These are phyloP conservation scores for Ostrea denselamellosa DNA, from an alignment of 1,140 invertebrate genomes.

Conservation along the genomic window DNA sequence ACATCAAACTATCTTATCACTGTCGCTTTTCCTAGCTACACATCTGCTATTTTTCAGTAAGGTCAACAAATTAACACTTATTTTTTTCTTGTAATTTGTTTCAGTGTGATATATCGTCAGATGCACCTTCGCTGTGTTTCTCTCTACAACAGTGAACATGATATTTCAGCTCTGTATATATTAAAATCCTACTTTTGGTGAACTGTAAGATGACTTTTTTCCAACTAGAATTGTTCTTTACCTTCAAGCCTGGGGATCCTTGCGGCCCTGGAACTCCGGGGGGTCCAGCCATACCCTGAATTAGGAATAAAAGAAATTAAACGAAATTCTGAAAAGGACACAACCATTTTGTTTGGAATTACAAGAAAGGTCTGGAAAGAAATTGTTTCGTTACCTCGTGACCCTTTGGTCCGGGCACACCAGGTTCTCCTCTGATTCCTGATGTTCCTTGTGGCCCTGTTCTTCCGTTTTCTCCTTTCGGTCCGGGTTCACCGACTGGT, in stretches of 20 bases:
- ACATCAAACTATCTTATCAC: neutral
- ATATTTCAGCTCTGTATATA: too few species aligned
- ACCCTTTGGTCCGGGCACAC: slow-evolving; percentile 79
- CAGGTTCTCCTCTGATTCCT: slow-evolving; percentile 85
- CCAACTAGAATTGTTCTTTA: slow-evolving; percentile 4
- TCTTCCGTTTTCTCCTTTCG: slow-evolving; percentile 66
- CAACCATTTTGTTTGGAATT: neutral
- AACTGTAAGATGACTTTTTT: too few species aligned
- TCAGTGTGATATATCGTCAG: too few species aligned
- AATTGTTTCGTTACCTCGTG: slow-evolving; percentile 60
- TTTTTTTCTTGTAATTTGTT: too few species aligned
- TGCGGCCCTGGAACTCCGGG: neutral
- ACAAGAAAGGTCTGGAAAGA: neutral
- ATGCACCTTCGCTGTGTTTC: too few species aligned
- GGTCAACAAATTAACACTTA: too few species aligned
- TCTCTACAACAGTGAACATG: too few species aligned
- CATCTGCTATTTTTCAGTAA: too few species aligned
- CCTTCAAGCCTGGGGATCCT: slow-evolving; percentile 67
- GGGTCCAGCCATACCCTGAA: slow-evolving; percentile 78
- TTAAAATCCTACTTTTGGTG: too few species aligned
- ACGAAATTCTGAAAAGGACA: neutral
- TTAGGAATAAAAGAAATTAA: slow-evolving; percentile 68
- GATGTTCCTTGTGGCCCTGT: slow-evolving; percentile 77
- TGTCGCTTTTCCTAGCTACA: neutral
- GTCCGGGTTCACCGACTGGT: slow-evolving; percentile 81